Evolutionary conservation across 2,888 invertebrate genomes (phyloP).

Genomic region (Caenorhabditis becei): DNA sequence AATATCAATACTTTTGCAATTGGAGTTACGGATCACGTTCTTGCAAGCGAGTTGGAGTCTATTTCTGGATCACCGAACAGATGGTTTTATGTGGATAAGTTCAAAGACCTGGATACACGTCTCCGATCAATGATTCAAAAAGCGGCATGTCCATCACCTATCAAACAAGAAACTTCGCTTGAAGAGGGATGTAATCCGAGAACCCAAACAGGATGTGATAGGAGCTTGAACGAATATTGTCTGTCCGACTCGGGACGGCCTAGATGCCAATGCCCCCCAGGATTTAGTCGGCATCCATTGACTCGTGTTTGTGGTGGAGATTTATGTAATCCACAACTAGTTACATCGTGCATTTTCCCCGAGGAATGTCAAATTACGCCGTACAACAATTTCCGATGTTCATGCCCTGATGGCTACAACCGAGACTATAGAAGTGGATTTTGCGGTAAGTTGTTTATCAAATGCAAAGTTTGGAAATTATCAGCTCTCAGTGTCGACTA

Average conservation of each 20-base stretch:
- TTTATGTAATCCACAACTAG: constrained; percentile 80
- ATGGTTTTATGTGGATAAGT: constrained; percentile 82
- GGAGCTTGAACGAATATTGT: constrained; percentile 79
- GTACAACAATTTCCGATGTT: constrained; percentile 80
- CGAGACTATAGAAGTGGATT: constrained; percentile 77
- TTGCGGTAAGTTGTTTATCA: constrained; percentile 66
- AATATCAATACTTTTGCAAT: constrained; percentile 82
- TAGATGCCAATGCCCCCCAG: constrained; percentile 78
- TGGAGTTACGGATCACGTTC: constrained; percentile 82
- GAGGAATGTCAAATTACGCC: constrained; percentile 77
- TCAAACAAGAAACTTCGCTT: constrained; percentile 56
- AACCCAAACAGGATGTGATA: constrained; percentile 80
- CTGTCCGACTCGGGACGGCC: constrained; percentile 65
- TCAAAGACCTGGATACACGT: constrained; percentile 81
- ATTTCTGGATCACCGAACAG: constrained; percentile 80
- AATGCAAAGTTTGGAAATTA: not conserved
- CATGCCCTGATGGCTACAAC: constrained; percentile 77
- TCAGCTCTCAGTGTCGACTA: constrained; percentile 71
- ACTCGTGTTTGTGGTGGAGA: constrained; percentile 81
- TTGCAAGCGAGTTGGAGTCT: constrained; percentile 80
- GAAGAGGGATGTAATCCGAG: constrained; percentile 77
- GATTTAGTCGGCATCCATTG: constrained; percentile 80
- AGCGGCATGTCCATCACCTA: constrained; percentile 78
- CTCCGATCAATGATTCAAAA: constrained; percentile 81
- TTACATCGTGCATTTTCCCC: constrained; percentile 79